Evolutionary conservation across 2,113 vertebrate species (phyloP).

Genomic region (Dasyornis broadbenti): DNA sequence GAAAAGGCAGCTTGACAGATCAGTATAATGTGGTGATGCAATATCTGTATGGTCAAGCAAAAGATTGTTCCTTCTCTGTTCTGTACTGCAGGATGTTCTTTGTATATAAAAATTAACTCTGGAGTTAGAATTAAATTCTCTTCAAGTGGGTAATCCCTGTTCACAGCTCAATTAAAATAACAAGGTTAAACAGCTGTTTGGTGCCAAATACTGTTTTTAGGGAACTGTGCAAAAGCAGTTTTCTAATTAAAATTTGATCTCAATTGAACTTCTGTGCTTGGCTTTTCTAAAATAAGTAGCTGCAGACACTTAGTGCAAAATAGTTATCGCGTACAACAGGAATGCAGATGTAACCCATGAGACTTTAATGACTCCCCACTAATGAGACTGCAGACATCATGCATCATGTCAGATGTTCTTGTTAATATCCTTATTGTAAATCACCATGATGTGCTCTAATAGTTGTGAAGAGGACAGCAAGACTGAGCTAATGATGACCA

Average conservation of each 20-base stretch:
- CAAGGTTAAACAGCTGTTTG: neutral
- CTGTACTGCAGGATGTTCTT: neutral
- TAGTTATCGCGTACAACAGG: fast-evolving
- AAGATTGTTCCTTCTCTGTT: neutral
- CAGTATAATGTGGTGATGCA: neutral
- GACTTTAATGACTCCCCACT: neutral
- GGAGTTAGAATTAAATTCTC: neutral
- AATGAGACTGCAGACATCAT: neutral
- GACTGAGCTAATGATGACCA: neutral
- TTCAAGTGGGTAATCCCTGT: neutral
- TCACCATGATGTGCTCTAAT: neutral
- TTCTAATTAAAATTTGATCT: neutral
- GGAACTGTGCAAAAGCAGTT: neutral
- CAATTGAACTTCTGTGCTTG: neutral
- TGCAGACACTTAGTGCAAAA: neutral
- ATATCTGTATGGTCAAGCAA: neutral
- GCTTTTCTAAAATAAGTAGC: neutral
- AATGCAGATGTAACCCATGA: neutral
- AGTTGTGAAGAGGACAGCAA: neutral
- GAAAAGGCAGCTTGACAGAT: neutral
- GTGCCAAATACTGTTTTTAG: neutral
- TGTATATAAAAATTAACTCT: neutral
- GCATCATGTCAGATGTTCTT: neutral
- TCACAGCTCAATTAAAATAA: neutral
- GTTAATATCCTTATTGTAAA: neutral